Percentiles rank a stretch among this genome's conserved stretches.
These are phyloP conservation scores for Rhimphoctona megacephalus DNA, from an alignment of 2,888 invertebrate genomes.

Conservation along the genomic window DNA sequence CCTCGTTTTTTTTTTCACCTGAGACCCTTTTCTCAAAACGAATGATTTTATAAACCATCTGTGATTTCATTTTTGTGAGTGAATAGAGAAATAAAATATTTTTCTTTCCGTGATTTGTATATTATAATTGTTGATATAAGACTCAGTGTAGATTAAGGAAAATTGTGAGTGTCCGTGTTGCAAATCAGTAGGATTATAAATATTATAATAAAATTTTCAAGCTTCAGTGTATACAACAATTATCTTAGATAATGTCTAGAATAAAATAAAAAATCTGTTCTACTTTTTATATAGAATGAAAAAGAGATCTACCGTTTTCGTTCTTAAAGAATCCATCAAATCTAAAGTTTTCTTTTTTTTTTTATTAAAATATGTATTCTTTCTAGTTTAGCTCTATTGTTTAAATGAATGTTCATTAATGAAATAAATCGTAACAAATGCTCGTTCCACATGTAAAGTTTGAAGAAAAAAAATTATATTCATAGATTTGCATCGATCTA, in stretches of 20 bases:
- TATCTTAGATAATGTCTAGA: constrained; percentile 40
- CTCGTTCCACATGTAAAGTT: constrained; percentile 59
- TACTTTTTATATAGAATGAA: constrained; percentile 29
- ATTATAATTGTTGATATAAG: constrained; percentile 21
- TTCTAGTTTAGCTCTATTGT: constrained; percentile 3
- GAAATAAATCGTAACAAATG: constrained; percentile 53
- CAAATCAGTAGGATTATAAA: constrained; percentile 34
- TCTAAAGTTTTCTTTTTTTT: constrained; percentile 12
- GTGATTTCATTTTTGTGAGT: constrained; percentile 46
- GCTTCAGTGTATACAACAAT: constrained; percentile 58
- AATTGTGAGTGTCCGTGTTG: constrained; percentile 53
- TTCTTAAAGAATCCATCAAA: constrained; percentile 4
- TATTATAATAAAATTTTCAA: constrained; percentile 43
- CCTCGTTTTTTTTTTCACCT: neutral
- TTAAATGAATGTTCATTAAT: constrained; percentile 1
- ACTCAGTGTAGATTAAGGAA: constrained; percentile 45
- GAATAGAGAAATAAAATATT: constrained; percentile 16
- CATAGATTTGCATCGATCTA: constrained; percentile 73
- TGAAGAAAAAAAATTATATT: constrained; percentile 56
- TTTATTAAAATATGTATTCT: neutral
- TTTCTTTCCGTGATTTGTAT: constrained; percentile 8
- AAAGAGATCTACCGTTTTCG: constrained; percentile 27
- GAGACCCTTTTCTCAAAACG: constrained; percentile 17
- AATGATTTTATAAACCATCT: constrained; percentile 28
- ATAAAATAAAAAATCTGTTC: constrained; percentile 40